Base-by-base conservation (phyloP, 2,888 invertebrate genomes). In the Torymus tubicola region DNA sequence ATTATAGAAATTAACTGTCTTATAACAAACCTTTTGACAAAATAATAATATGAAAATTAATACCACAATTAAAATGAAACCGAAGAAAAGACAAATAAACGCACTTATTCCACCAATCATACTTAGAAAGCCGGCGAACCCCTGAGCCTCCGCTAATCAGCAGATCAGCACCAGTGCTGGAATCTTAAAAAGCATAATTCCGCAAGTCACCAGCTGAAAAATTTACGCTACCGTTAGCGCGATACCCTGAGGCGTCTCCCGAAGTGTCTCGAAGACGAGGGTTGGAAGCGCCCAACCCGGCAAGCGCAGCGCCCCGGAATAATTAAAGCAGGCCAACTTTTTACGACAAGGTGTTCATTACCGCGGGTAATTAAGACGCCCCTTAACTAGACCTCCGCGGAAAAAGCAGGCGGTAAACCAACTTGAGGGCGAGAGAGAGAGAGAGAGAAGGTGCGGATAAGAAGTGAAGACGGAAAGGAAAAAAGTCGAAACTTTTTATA, bases 301-400 rank as follows among this genome's bases (percentile, higher is more conserved):
- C 31, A 31, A 31, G 5, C 31, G 31, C 31, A 31, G 31, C 31
- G 31, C 31, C 55, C 52, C 84, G 88, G 89, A 90, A 90, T 90
- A 90, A 90, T 90, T 90, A 90, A 90, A 90, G 88, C 86, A 87
- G 88, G 87, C 87, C 89, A 89, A 90, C 89, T 90, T 90, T 90
- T 90, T 90, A 90, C 90, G 90, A 90, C 90, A 90, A 90, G 90
- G 90, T 90, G 90, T 90, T 90, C 90, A 90, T 90, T 90, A 90
- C 90, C 88, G 87, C 88, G 90, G 90, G 90, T 90, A 90, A 90
- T 90, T 90, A 90, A 90, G 90, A 90, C 89, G 90, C 89, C 89
- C 90, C 89, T 90, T 89, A 90, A 90, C 90, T 89, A 89, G 89
- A 90, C 89, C 89, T 89, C 89, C 88, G 89, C 64, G 63, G 14